Evolutionary conservation across 2,797 vertebrate species (phyloP), one percentile per base, ranked within the genome.

Genomic region (Benthosema pterotum): DNA sequence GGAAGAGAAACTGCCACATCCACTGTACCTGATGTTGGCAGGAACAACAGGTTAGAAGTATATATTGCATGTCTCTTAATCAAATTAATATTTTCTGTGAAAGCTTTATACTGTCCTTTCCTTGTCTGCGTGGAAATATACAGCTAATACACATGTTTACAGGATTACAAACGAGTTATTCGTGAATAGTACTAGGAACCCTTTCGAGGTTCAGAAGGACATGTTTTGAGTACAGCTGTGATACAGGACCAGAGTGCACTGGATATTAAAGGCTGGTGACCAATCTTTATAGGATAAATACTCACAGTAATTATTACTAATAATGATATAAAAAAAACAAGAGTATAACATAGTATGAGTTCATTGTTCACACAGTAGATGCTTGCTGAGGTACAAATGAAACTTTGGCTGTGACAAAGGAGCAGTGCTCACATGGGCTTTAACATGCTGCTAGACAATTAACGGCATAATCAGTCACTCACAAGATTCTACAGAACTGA

Each of bases 21-120:
- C 51, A 57, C 54, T 9, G 51, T 52, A 11, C 42, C 67, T 47
- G 32, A 56, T 5, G 28, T 65, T 25, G 48, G 67, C 45, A 51
- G 53, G 42, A 60, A 58, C 12, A 61, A 66, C 70, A 90, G 91
- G 92, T 93, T 52, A 83, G 90, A 82, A 50, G 52, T 42, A 17
- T 2, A 69, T 3, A 25, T 5, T 22, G 2, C 4, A 22, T 22
- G 22, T 22, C 22, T 25, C 22, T 25, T 3, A 25, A 25, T 38
- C 32, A 38, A 38, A 38, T 7, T 38, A 38, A 2, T 38, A 38
- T 38, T 38, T 38, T 38, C 48, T 54, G 15, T 57, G 2, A 32
- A 9, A 38, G 32, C 1, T 38, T 49, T 14, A 5, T 7, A 3
- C 4, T 18, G 15, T 9, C 1, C 5, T 57, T 55, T 62, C 3